Evolutionary conservation across 2,797 vertebrate genomes (phyloP), one percentile per base, ranked within the genome.

Genomic region (Tarsius wallacei): DNA sequence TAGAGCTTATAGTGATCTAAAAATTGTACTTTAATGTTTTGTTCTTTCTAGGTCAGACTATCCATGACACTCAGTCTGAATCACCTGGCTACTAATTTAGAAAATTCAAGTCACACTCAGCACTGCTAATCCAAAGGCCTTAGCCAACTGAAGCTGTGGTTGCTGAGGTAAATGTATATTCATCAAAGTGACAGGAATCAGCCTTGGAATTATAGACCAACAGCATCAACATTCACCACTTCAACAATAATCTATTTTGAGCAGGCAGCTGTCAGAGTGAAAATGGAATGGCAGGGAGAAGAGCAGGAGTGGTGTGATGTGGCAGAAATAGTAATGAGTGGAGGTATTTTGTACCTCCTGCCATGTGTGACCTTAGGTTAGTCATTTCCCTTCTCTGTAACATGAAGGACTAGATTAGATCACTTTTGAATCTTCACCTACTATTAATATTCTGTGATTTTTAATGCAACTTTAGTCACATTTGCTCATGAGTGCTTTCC

Each of bases 1-100:
- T 78, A 95, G 81, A 96, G 6, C 8, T n/a, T 24, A 53, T 33
- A 80, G 33, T 7, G 81, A 28, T 47, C 68, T 0, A 63, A 91
- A 68, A 55, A 36, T 90, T 95, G 53, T 83, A 11, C 77, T 89
- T 96, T 93, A 89, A 31, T 76, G n/a, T 53, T 94, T 92, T 96
- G 68, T 66, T 88, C 68, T 94, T 94, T 80, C 63, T 90, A 49
- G 49, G 28, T 68, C 51, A 93, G 90, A 55, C 3, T 21, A 71
- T 5, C 55, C 51, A 21, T 97, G 42, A 64, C 55, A 71, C 90
- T 81, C 33, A 76, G 61, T 81, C 77, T 51, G 63, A 96, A 64
- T 83, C 7, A 11, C n/a, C 28, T 49, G 90, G n/a, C 53, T 57
- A 36, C 1, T 2, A 68, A 83, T 28, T 94, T 66, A 88, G 73